A percentile compares a stretch with the other conserved stretches of the same genome.
Conservation (phyloP, 2,113 vertebrate species). For the Oreochromis spilurus region DNA sequence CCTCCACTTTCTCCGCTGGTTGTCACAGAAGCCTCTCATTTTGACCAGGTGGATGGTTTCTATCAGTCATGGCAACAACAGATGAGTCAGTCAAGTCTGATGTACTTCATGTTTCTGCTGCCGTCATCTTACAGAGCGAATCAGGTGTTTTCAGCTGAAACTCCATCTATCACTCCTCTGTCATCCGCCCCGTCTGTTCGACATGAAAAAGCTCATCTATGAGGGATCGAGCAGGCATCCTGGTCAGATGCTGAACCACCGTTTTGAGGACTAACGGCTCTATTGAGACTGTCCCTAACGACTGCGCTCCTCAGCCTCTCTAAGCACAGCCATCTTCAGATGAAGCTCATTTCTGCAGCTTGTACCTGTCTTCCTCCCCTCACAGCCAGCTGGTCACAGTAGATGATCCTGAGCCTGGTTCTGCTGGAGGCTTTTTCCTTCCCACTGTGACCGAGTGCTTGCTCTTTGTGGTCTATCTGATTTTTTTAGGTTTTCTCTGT, state of each 20-base stretch:
- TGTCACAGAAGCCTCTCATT: neutral
- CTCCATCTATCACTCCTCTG: neutral
- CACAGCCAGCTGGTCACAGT: neutral
- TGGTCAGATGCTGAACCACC: neutral
- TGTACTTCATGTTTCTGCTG: neutral
- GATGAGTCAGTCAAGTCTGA: neutral
- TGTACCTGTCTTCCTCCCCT: neutral
- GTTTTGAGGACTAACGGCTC: neutral
- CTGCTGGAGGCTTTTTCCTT: neutral
- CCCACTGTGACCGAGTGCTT: rapidly evolving
- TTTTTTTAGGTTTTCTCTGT: neutral
- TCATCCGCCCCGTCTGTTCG: rapidly evolving
- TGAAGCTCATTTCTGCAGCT: neutral
- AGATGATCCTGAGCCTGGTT: neutral
- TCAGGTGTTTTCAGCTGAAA: neutral
- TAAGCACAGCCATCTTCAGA: neutral
- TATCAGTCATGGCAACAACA: neutral
- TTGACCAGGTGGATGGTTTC: neutral
- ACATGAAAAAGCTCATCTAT: neutral
- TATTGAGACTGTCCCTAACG: neutral
- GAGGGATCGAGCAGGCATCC: rapidly evolving
- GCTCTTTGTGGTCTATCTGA: neutral
- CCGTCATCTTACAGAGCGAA: neutral
- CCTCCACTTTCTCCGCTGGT: neutral
- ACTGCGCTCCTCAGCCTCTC: neutral